Evolutionary conservation across 2,797 vertebrate genomes (phyloP).

Genomic region (Propithecus perrieri): DNA sequence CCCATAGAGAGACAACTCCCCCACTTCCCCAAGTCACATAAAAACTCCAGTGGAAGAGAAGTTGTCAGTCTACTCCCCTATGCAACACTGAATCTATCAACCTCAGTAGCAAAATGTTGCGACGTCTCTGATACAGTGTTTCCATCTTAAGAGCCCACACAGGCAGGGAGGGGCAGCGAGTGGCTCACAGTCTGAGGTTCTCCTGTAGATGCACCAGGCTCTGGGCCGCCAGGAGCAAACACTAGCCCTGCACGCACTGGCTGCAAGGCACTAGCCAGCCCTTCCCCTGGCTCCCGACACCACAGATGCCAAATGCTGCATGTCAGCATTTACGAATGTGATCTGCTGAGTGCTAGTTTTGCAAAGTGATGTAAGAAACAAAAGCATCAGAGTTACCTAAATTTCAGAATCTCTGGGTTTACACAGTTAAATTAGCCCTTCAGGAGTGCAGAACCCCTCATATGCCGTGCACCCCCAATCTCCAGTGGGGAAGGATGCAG

Average conservation of each 20-base stretch:
- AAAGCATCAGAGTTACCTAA: neutral
- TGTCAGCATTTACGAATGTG: neutral
- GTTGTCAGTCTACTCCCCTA: neutral
- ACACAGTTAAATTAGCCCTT: no score
- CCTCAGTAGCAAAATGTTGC: neutral
- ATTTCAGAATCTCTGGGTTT: neutral
- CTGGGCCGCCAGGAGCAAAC: no score
- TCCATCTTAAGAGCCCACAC: neutral
- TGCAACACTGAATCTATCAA: neutral
- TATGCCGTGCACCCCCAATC: neutral
- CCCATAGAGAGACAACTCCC: neutral
- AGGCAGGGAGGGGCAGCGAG: neutral
- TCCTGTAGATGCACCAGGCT: neutral
- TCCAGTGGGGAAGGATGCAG: rapidly evolving
- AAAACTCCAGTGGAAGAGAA: neutral
- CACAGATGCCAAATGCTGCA: neutral
- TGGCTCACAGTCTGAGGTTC: no score
- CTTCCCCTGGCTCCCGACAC: neutral
- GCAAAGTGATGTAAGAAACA: neutral
- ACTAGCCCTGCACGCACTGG: neutral
- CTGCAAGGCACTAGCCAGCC: neutral
- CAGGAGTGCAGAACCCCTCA: neutral
- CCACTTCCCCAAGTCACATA: neutral
- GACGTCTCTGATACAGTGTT: neutral
- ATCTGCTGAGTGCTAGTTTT: neutral